Percentiles rank a stretch among this genome's conserved stretches.
Evolutionary conservation across 1,140 invertebrate genomes (phyloP).

Genomic region (Hypothenemus hampei): DNA sequence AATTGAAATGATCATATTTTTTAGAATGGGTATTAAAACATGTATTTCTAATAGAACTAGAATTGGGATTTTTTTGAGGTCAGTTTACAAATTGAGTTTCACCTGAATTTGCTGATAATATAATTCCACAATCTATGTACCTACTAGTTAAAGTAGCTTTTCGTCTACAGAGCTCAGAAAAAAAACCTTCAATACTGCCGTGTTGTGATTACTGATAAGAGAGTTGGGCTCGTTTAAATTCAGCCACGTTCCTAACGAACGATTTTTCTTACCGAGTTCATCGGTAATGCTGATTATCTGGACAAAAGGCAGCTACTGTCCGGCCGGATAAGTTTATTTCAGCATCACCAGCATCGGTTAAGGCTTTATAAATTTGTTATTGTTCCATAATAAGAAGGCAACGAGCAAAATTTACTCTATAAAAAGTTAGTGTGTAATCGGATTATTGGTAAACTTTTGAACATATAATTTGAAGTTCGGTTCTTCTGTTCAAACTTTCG

Average conservation of each 20-base stretch:
- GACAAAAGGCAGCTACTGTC: conserved; percentile 27
- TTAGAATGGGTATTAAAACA: too few relatives aligned
- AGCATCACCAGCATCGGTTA: conserved; percentile 25
- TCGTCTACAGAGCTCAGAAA: conserved; percentile 9
- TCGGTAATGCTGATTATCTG: conserved; percentile 32
- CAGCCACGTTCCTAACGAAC: conserved; percentile 4
- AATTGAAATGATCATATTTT: too few relatives aligned
- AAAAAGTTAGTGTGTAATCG: too few relatives aligned
- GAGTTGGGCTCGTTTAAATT: conserved; percentile 15
- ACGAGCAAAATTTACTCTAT: background rate
- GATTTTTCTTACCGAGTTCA: conserved; percentile 24
- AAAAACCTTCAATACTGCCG: conserved; percentile 4
- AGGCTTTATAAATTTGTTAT: conserved; percentile 22
- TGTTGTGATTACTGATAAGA: conserved; percentile 13
- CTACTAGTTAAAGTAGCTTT: conserved; percentile 15
- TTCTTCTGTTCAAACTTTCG: too few relatives aligned
- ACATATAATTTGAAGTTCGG: too few relatives aligned
- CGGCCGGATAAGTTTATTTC: conserved; percentile 15
- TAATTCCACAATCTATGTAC: conserved; percentile 10
- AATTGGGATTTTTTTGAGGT: too few relatives aligned
- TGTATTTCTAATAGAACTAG: too few relatives aligned
- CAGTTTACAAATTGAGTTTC: too few relatives aligned
- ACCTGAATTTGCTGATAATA: conserved; percentile 2
- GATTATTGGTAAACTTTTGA: too few relatives aligned
- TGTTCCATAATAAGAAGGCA: background rate